Evolutionary conservation across 1,140 invertebrate genomes (phyloP), one percentile per base, ranked within the genome.

Genomic region (Lycorma delicatula): DNA sequence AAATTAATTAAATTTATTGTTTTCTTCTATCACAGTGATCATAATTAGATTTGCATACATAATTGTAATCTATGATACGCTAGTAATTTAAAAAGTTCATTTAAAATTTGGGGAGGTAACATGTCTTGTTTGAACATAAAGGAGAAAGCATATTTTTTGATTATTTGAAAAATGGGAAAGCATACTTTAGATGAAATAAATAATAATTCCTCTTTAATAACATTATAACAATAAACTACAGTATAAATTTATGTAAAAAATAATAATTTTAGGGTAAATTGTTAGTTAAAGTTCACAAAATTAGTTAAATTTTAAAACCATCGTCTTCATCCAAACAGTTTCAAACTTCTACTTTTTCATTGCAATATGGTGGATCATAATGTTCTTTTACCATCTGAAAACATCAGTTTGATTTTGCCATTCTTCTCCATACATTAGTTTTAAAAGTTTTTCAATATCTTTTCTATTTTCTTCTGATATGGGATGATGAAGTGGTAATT

Each of bases 91-190:
- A 41, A 41, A 41, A 41, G 20, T 41, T 41, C n/a, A 20, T 41
- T 16, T 41, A 41, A 16, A 41, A 16, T 41, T 41, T 41, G n/a
- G n/a, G 36, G 36, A 41, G 36, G 20, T 16, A 41, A 41, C 36
- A 41, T 20, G n/a, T 41, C 20, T 41, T 41, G 36, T 16, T 20
- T 20, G 36, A 41, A 41, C 20, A 41, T 20, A 16, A 41, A 20
- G 36, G 36, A 41, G 36, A 41, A 41, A 41, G 20, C 36, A 41
- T 20, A 41, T 41, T 41, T 41, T 41, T 41, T 41, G 36, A 41
- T 20, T 41, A 16, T 41, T 41, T 41, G n/a, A 41, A 20, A 16
- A 20, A 41, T 20, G 20, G 36, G 36, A 41, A 20, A 41, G 20
- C 36, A 41, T 16, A 41, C 36, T 16, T 16, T 16, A 16, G 20